phyloP scores from a whole-genome alignment of 2,797 vertebrate genomes.

The Podarcis lilfordi region DNA sequence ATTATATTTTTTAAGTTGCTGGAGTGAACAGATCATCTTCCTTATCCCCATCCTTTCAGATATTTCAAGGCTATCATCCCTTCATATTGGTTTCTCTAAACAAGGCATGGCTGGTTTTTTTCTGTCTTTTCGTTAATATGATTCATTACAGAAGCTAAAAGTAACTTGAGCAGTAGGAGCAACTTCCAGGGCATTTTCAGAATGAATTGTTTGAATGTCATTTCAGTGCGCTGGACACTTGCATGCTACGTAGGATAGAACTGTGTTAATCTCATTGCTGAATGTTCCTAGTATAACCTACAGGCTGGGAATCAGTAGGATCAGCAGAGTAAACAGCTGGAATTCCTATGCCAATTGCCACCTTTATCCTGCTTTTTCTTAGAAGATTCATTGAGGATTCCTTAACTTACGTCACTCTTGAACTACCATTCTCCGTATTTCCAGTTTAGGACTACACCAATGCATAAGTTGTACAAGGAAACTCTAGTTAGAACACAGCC shows the following conservation, averaged over 20 bases:
- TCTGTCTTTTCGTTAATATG: not conserved
- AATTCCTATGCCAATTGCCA: not conserved
- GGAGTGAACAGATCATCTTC: not conserved
- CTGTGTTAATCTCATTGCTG: not conserved
- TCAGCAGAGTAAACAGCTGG: not conserved
- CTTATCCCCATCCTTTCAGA: not conserved
- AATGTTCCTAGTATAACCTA: not conserved
- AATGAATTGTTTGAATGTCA: not conserved
- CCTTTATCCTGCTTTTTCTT: not conserved
- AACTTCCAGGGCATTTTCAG: not conserved
- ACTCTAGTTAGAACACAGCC: not conserved
- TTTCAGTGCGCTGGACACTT: too few relatives aligned
- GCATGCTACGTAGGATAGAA: not conserved
- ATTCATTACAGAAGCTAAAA: not conserved
- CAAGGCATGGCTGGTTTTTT: not conserved
- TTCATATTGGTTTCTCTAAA: conserved; percentile 5
- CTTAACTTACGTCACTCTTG: not conserved
- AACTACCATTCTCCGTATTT: not conserved
- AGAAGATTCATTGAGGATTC: not conserved
- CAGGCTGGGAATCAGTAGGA: too few relatives aligned
- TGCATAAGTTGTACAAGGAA: not conserved
- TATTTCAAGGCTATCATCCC: not conserved
- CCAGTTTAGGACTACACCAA: not conserved
- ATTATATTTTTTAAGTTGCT: not conserved
- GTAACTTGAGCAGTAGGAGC: not conserved